These are phyloP conservation scores for Pseudomugil tenellus DNA, from an alignment of 2,797 vertebrate species.

Conservation along the genomic window DNA sequence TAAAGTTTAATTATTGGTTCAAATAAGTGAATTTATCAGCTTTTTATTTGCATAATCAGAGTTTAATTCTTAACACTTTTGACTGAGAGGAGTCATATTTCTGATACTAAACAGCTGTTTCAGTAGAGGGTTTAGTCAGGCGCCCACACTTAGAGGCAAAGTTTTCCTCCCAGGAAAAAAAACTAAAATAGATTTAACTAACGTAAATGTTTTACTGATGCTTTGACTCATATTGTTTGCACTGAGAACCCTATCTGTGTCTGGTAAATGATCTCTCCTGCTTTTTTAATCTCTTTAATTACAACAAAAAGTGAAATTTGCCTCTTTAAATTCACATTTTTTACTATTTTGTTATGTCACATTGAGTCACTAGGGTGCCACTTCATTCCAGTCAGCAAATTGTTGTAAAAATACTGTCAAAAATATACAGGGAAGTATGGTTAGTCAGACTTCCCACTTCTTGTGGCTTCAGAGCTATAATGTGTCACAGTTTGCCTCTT, in stretches of 20 bases:
- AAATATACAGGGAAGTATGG: slow-evolving; percentile 19
- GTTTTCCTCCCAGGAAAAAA: not conserved
- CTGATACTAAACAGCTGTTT: not conserved
- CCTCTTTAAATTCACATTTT: not conserved
- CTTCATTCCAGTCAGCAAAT: slow-evolving; percentile 1
- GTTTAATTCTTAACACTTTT: not conserved
- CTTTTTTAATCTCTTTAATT: not conserved
- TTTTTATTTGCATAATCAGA: not conserved
- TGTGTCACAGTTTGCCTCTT: slow-evolving; percentile 20
- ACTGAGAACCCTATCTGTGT: not conserved
- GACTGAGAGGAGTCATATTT: not conserved
- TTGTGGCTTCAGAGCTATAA: slow-evolving; percentile 32
- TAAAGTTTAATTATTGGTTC: not conserved
- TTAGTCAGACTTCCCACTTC: slow-evolving; percentile 68
- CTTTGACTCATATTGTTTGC: not conserved
- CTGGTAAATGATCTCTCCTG: not conserved
- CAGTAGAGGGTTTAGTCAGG: slow-evolving; percentile 12
- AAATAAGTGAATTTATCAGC: not conserved
- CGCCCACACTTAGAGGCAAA: not conserved
- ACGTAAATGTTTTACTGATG: not conserved
- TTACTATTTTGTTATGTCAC: slow-evolving; percentile 5
- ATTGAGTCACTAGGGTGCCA: slow-evolving; percentile 17
- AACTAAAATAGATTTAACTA: not conserved
- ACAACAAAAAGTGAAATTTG: not conserved
- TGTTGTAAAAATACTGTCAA: slow-evolving; percentile 27